These are phyloP conservation scores for Petrolisthes manimaculis DNA, from an alignment of 2,888 invertebrate genomes.

Conservation along the genomic window DNA sequence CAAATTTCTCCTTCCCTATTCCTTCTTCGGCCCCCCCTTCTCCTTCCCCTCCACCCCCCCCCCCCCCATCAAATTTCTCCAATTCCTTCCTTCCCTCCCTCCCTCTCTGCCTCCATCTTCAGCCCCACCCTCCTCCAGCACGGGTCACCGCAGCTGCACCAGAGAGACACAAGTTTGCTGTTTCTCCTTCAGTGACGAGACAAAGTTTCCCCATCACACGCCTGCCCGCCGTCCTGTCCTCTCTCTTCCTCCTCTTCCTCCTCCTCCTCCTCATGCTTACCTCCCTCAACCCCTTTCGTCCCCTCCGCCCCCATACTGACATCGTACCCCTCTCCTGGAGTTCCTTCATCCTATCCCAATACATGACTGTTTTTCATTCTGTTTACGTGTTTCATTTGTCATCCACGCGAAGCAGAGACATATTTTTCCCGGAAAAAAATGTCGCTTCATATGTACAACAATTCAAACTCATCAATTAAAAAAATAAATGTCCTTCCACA, in stretches of 20 bases:
- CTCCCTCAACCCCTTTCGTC: not conserved
- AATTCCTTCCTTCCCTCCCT: not conserved
- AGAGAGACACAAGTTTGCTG: conserved; percentile 15
- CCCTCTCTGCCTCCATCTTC: not conserved
- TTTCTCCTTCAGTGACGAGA: conserved; percentile 14
- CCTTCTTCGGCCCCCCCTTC: not conserved
- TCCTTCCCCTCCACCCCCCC: not conserved
- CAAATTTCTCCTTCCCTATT: not conserved
- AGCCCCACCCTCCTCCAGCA: not conserved
- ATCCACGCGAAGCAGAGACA: too few relatives aligned
- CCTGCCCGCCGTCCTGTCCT: not conserved
- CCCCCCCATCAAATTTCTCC: not conserved
- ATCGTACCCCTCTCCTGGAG: not conserved
- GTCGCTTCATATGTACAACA: too few relatives aligned
- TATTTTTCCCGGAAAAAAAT: too few relatives aligned
- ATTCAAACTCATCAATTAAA: too few relatives aligned
- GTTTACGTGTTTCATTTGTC: too few relatives aligned
- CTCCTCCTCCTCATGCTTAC: not conserved
- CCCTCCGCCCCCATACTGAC: not conserved
- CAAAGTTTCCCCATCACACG: conserved; percentile 15
- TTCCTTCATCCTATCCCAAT: not conserved
- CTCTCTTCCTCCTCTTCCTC: not conserved
- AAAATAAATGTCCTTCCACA: too few relatives aligned
- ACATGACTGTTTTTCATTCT: too few relatives aligned
- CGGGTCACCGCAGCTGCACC: not conserved